Evolutionary conservation across 2,113 vertebrate species (phyloP).

Genomic region (Macquaria australasica): DNA sequence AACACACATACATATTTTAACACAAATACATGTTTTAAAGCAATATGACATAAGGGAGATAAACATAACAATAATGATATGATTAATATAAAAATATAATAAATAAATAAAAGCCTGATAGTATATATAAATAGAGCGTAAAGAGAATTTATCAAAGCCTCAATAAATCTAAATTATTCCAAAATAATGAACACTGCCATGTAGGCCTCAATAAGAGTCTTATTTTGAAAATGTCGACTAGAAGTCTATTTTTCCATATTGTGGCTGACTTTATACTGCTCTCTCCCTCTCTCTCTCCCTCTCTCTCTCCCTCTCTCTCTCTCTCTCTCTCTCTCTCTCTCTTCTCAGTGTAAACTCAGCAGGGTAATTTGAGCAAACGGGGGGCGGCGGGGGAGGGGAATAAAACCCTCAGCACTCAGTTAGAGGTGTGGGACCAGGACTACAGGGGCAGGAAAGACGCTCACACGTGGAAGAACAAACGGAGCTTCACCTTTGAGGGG

Average conservation of each 20-base stretch:
- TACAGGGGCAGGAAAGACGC: constrained; percentile 33
- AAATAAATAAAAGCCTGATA: too few relatives aligned
- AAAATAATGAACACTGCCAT: not conserved
- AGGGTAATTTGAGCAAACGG: constrained; percentile 60
- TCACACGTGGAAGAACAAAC: constrained; percentile 68
- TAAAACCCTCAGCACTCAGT: constrained; percentile 42
- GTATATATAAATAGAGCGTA: too few relatives aligned
- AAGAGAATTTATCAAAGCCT: too few relatives aligned
- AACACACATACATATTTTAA: not conserved
- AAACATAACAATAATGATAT: not conserved
- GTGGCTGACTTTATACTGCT: not conserved
- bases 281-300: not conserved
- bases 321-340: not conserved
- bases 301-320: not conserved
- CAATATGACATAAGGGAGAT: not conserved
- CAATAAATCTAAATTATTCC: too few relatives aligned
- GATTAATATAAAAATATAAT: too few relatives aligned
- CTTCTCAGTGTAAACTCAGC: constrained; percentile 27
- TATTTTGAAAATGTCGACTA: constrained; percentile 48
- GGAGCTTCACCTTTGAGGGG: not conserved
- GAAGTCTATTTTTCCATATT: not conserved
- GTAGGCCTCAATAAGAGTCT: not conserved
- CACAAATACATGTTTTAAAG: not conserved
- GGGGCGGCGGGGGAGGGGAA: constrained; percentile 22
- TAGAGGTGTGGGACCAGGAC: constrained; percentile 50